Percentiles rank a stretch among this genome's conserved stretches.
Evolutionary conservation across 2,113 vertebrate genomes (phyloP).

Genomic region (Merops nubicus): DNA sequence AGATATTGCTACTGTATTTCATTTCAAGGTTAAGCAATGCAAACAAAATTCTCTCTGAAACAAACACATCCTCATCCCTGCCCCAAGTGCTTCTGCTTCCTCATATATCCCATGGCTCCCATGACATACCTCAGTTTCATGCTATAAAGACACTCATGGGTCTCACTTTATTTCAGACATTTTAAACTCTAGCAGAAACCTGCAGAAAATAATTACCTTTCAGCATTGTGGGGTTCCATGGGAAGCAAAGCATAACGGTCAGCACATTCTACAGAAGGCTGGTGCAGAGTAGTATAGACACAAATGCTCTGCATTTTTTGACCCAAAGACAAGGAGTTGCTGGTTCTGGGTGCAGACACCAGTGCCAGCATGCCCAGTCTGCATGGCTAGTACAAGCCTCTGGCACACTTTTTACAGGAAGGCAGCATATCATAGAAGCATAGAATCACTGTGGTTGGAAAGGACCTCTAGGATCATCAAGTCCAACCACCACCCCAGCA

Average conservation of each 20-base stretch:
- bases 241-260: accelerated
- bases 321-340: background rate
- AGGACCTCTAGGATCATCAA: too few relatives aligned
- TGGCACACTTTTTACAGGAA: background rate
- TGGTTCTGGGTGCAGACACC: background rate
- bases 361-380: accelerated
- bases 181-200: background rate
- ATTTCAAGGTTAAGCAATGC: background rate
- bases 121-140: accelerated
- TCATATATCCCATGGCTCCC: accelerated
- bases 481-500: too few relatives aligned
- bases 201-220: background rate
- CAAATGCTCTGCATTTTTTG: accelerated
- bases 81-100: background rate
- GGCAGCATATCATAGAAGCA: too few relatives aligned
- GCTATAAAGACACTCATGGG: background rate
- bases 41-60: background rate
- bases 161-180: background rate
- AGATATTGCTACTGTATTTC: background rate
- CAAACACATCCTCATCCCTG: background rate
- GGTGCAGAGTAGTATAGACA: accelerated
- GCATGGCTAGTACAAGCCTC: background rate
- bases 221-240: accelerated
- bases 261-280: background rate
- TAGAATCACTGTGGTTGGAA: too few relatives aligned